Evolutionary conservation across 30 jellyfish, hydroid and myxozoan genomes (phyloP).

Genomic region (Mastigias papua): DNA sequence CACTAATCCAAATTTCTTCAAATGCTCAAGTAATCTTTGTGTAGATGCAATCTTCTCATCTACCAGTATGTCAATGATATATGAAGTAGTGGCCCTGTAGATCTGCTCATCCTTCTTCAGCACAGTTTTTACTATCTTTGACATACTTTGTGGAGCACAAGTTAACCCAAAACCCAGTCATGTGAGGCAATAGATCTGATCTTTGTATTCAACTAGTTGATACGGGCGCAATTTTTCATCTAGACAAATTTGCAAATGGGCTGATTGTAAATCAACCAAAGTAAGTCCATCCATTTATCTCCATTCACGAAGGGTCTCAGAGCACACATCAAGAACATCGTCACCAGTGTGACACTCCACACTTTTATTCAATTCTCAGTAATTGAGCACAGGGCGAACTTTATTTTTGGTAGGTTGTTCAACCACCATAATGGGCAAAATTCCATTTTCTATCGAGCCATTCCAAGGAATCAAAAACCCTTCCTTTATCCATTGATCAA

Average conservation of each 20-base stretch:
- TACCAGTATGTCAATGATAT: conserved; percentile 19
- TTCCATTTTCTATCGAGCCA: conserved; percentile 9
- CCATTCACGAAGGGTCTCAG: conserved; percentile 51
- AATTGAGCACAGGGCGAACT: conserved; percentile 59
- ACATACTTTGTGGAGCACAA: conserved; percentile 41
- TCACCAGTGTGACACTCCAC: conserved; percentile 43
- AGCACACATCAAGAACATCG: conserved; percentile 41
- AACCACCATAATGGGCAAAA: conserved; percentile 40
- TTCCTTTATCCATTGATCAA: conserved; percentile 7
- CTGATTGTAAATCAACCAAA: conserved; percentile 34
- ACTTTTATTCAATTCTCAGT: conserved; percentile 21
- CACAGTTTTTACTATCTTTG: conserved; percentile 2
- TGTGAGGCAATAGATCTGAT: conserved; percentile 25
- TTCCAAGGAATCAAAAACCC: conserved; percentile 21
- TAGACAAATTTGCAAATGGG: conserved; percentile 24
- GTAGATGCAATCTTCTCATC: conserved; percentile 6
- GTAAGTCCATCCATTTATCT: conserved; percentile 25
- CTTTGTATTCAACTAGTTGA: conserved; percentile 21
- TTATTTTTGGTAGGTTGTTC: conserved; percentile 28
- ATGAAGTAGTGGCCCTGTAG: conserved; percentile 1
- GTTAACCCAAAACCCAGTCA: conserved; percentile 30
- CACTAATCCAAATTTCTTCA: conserved; percentile 15
- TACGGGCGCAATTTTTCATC: conserved; percentile 15
- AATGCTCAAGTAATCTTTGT: neutral
- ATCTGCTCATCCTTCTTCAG: neutral